Evolutionary conservation across 1,140 invertebrate genomes (phyloP).

Genomic region (Drosophila micromelanica): DNA sequence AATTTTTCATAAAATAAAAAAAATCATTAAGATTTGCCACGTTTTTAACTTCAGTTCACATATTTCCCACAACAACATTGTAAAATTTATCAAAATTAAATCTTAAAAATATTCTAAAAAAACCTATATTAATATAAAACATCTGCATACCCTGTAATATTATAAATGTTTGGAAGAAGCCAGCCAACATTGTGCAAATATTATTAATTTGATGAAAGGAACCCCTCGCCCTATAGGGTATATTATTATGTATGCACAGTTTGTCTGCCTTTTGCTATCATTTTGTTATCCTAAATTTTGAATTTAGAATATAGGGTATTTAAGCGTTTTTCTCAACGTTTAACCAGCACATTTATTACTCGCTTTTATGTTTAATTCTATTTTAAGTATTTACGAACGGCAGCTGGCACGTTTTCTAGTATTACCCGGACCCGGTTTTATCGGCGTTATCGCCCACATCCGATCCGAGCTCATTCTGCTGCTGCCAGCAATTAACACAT

Average conservation of each 20-base stretch:
- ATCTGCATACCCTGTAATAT: background rate
- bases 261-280: too few species aligned
- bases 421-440: constrained; percentile 29
- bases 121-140: background rate
- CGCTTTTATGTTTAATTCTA: constrained; percentile 10
- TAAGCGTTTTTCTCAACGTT: background rate
- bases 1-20: constrained; percentile 5
- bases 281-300: too few species aligned
- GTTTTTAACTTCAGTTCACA: constrained; percentile 2
- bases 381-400: constrained; percentile 17
- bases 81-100: constrained; percentile 23
- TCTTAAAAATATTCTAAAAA: constrained; percentile 2
- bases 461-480: constrained; percentile 48
- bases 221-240: too few species aligned
- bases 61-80: constrained; percentile 14
- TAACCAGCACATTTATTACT: background rate
- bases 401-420: constrained; percentile 23
- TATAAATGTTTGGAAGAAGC: background rate
- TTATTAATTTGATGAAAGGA: too few species aligned
- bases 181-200: too few species aligned
- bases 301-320: background rate
- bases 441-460: constrained; percentile 51
- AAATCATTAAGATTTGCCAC: constrained; percentile 14
- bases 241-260: too few species aligned
- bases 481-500: constrained; percentile 69